Conservation (phyloP, 2,888 invertebrate genomes). For the Meloe dianella region DNA sequence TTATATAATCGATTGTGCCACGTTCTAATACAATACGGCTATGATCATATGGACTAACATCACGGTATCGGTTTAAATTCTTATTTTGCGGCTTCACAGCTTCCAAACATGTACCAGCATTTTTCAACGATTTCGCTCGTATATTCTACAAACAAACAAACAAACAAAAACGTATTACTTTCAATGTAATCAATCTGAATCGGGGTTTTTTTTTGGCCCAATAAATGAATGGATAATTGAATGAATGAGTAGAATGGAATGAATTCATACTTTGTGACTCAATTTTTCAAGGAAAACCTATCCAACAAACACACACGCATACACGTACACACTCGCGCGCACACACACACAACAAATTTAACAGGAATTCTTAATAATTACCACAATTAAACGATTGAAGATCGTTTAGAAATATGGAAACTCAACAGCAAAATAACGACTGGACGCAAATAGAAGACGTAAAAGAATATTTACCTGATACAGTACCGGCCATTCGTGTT, state of each 20-base stretch:
- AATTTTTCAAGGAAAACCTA: slow-evolving; percentile 7
- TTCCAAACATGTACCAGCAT: slow-evolving; percentile 69
- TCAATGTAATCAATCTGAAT: background rate
- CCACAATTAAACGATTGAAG: background rate
- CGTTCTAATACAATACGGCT: slow-evolving; percentile 81
- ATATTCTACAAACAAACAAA: slow-evolving; percentile 69
- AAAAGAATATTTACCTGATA: slow-evolving; percentile 68
- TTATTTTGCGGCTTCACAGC: slow-evolving; percentile 81
- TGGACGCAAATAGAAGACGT: slow-evolving; percentile 5
- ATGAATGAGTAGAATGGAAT: slow-evolving; percentile 1
- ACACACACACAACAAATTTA: background rate
- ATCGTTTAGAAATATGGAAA: background rate
- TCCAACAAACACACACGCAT: background rate
- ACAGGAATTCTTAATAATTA: background rate
- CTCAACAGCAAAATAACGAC: background rate
- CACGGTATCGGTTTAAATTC: slow-evolving; percentile 87
- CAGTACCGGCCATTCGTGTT: slow-evolving; percentile 72
- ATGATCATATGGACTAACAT: slow-evolving; percentile 96
- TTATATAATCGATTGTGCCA: slow-evolving; percentile 86
- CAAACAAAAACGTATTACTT: slow-evolving; percentile 24
- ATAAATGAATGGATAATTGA: background rate
- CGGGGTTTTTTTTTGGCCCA: background rate
- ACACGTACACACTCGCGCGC: background rate
- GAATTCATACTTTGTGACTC: background rate
- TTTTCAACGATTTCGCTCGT: slow-evolving; percentile 65